Evolutionary conservation across 2,113 vertebrate species (phyloP).

Genomic region (Heloderma charlesbogerti): DNA sequence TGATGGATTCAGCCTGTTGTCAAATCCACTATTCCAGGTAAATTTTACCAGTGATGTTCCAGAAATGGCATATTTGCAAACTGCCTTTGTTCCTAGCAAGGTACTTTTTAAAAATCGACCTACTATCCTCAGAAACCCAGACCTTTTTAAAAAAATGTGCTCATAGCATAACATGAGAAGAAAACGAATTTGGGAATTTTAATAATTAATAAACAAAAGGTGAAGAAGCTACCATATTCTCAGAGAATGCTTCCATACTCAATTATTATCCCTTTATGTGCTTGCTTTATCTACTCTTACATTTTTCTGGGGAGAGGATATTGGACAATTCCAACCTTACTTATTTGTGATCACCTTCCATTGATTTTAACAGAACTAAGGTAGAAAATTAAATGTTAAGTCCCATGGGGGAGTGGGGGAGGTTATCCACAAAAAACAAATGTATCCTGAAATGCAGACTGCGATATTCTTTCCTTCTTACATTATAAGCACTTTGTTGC

Average conservation of each 20-base stretch:
- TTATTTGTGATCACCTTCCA: background rate
- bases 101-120: background rate
- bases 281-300: background rate
- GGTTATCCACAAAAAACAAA: background rate
- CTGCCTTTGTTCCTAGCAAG: background rate
- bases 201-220: background rate
- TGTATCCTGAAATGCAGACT: background rate
- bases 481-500: background rate
- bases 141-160: background rate
- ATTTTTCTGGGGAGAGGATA: background rate
- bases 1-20: slow-evolving; percentile 77
- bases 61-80: background rate
- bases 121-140: background rate
- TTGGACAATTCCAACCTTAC: background rate
- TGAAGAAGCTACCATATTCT: background rate
- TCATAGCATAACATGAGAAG: background rate
- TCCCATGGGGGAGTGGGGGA: background rate
- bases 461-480: background rate
- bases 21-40: slow-evolving; percentile 81
- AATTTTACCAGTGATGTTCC: background rate
- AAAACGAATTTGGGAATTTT: background rate
- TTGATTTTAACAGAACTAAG: background rate
- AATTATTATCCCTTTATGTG: background rate
- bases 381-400: background rate
- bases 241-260: background rate